phyloP scores from a whole-genome alignment of 1,140 invertebrate species.

The Elymnias hypermnestra region DNA sequence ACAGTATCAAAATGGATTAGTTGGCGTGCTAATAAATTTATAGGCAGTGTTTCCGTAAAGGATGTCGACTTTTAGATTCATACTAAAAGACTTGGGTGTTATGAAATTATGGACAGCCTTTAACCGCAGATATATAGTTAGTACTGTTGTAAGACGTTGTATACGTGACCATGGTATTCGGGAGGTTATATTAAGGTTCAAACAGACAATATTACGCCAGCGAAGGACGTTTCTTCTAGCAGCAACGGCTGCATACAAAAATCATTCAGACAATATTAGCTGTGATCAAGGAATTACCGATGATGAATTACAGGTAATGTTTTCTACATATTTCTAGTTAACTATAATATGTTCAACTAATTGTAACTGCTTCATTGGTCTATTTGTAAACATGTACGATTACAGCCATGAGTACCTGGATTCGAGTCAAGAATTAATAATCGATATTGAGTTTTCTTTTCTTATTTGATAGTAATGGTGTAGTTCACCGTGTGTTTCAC shows the following conservation, averaged over 20 bases:
- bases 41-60: background rate
- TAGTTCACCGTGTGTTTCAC: no score
- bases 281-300: constrained; percentile 58
- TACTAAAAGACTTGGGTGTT: constrained; percentile 42
- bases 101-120: constrained; percentile 49
- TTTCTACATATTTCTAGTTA: background rate
- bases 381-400: no score
- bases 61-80: constrained; percentile 34
- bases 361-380: no score
- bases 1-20: no score
- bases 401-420: no score
- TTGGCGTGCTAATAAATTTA: no score
- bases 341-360: no score
- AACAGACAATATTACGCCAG: constrained; percentile 46
- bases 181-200: constrained; percentile 52
- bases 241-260: constrained; percentile 57
- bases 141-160: constrained; percentile 43
- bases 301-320: constrained; percentile 54
- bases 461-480: no score
- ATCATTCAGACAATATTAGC: constrained; percentile 26
- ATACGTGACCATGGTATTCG: constrained; percentile 42
- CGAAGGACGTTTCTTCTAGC: constrained; percentile 50
- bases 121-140: constrained; percentile 43
- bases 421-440: no score
- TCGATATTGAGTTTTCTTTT: no score